These are phyloP conservation scores for Picathartes gymnocephalus DNA, from an alignment of 2,113 vertebrate genomes.

Conservation along the genomic window DNA sequence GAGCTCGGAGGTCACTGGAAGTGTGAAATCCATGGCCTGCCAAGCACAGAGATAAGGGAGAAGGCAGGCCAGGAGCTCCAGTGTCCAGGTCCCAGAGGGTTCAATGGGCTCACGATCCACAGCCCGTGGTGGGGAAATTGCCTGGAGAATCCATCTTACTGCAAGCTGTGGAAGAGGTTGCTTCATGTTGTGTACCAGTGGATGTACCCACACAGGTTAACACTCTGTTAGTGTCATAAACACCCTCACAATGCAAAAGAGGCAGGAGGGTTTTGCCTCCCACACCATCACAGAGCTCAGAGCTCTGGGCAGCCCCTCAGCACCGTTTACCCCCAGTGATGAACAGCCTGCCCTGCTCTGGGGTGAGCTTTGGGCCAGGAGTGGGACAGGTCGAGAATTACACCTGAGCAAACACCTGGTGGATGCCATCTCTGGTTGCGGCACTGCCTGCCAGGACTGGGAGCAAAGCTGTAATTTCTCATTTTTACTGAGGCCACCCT, in stretches of 20 bases:
- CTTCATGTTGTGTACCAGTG: accelerated
- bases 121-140: not conserved
- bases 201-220: not conserved
- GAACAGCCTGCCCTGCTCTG: not conserved
- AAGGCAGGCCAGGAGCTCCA: not conserved
- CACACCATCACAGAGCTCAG: accelerated
- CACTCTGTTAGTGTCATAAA: not conserved
- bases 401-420: too few species aligned
- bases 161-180: accelerated
- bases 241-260: not conserved
- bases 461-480: too few species aligned
- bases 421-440: accelerated
- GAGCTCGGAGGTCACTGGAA: not conserved
- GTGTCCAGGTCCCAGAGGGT: not conserved
- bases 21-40: not conserved
- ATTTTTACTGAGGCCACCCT: not conserved
- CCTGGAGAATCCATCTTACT: too few species aligned
- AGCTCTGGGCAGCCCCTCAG: accelerated
- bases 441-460: accelerated
- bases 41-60: not conserved
- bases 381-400: accelerated
- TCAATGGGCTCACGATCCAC: not conserved
- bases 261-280: too few species aligned
- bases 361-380: not conserved
- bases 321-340: accelerated